Conservation (phyloP, 2,888 invertebrate genomes). For the Kuschelorhynchus macadamiae region DNA sequence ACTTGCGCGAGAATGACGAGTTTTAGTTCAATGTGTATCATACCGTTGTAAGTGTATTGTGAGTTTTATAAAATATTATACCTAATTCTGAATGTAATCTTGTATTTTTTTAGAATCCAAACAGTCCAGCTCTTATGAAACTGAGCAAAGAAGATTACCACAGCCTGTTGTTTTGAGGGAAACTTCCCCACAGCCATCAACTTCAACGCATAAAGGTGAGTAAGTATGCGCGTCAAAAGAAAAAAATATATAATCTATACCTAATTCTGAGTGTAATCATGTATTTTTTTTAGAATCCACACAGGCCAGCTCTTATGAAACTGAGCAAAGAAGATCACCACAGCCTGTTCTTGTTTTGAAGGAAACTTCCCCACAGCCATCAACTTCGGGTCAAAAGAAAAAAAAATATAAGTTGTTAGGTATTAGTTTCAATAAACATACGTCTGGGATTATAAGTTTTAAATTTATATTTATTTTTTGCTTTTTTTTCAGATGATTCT, state of each 20-base stretch:
- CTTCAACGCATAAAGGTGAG: background rate
- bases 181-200: conserved; percentile 4
- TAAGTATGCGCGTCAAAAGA: background rate
- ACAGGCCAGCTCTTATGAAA: background rate
- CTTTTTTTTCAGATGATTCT: background rate
- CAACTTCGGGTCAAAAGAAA: background rate
- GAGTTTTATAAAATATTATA: no score
- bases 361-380: conserved; percentile 2
- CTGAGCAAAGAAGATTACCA: no score
- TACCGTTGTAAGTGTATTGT: no score
- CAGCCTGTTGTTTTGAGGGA: background rate
- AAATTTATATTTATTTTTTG: no score
- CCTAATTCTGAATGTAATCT: no score
- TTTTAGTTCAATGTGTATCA: no score
- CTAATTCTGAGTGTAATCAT: background rate
- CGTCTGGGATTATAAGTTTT: no score
- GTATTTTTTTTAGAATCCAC: conserved; percentile 4
- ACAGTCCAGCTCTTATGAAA: background rate
- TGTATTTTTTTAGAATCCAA: conserved; percentile 4
- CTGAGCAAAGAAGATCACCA: no score
- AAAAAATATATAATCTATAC: background rate
- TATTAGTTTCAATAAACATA: background rate
- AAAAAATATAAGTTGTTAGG: background rate
- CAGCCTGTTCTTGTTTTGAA: background rate
- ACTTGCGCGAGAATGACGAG: no score